These are phyloP conservation scores for Alviniconcha strummeri DNA, from an alignment of 2,888 invertebrate genomes.

Conservation along the genomic window DNA sequence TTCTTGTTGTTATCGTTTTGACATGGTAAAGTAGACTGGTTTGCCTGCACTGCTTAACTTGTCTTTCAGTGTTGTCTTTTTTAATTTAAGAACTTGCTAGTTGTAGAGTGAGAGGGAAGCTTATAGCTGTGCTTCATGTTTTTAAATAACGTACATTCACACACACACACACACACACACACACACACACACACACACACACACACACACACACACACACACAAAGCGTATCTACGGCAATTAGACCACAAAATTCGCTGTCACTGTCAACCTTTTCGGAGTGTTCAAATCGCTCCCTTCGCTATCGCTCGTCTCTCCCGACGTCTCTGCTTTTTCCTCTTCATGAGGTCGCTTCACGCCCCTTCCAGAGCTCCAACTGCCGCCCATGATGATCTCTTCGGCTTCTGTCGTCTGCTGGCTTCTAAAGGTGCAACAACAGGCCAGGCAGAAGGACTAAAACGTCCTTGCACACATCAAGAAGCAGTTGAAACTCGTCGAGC, in stretches of 20 bases:
- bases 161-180: background rate
- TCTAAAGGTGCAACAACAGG: background rate
- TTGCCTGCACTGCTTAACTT: background rate
- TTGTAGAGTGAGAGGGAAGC: background rate
- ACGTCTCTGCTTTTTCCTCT: background rate
- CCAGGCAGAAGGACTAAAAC: no score
- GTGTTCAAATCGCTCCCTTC: background rate
- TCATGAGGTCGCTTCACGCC: constrained; percentile 9
- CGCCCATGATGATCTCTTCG: background rate
- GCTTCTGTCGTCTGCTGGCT: background rate
- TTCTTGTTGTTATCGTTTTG: background rate
- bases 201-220: background rate
- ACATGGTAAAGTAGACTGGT: background rate
- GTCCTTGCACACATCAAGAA: background rate
- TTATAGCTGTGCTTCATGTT: background rate
- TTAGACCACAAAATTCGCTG: background rate
- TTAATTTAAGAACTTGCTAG: background rate
- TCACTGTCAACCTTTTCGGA: constrained; percentile 1
- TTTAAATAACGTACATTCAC: background rate
- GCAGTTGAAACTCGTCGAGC: background rate
- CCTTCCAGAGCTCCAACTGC: constrained; percentile 7
- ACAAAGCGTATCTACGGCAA: background rate
- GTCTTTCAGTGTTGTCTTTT: no score
- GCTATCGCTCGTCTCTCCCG: background rate
- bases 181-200: background rate